Percentiles rank a stretch among this genome's conserved stretches.
These are phyloP conservation scores for Dolichomitus sp. DNA, from an alignment of 2,888 invertebrate genomes.

Conservation along the genomic window DNA sequence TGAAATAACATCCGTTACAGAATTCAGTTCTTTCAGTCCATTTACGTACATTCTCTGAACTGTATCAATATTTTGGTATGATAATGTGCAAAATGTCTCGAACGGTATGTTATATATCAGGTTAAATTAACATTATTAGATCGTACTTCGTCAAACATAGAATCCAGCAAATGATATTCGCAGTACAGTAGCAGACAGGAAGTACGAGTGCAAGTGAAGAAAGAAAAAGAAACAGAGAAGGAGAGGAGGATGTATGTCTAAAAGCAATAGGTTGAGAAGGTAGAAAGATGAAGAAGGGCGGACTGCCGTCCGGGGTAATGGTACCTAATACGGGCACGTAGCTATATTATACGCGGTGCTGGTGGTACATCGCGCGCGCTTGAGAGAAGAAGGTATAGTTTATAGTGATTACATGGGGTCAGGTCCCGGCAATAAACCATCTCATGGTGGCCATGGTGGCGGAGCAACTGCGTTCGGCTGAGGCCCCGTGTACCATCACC, in stretches of 20 bases:
- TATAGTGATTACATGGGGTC: slow-evolving; percentile 86
- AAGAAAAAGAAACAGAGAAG: slow-evolving; percentile 26
- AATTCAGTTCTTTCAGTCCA: background rate
- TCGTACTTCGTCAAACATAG: background rate
- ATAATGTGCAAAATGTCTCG: background rate
- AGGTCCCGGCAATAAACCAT: slow-evolving; percentile 85
- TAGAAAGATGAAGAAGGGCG: slow-evolving; percentile 69
- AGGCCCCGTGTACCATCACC: slow-evolving; percentile 68
- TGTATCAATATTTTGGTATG: background rate
- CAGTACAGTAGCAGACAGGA: slow-evolving; percentile 6
- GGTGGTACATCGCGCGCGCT: slow-evolving; percentile 61
- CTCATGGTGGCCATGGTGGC: slow-evolving; percentile 83
- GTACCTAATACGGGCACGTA: slow-evolving; percentile 84
- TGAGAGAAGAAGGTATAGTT: slow-evolving; percentile 83
- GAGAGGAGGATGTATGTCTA: slow-evolving; percentile 34
- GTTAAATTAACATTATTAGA: slow-evolving; percentile 4
- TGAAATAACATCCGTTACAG: background rate
- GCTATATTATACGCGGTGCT: slow-evolving; percentile 69
- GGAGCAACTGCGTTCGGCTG: slow-evolving; percentile 69
- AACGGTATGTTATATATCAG: background rate
- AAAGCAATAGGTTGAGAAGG: slow-evolving; percentile 40
- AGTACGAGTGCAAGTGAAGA: background rate
- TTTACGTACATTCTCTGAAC: background rate
- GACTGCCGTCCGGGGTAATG: slow-evolving; percentile 79
- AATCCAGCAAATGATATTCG: slow-evolving; percentile 9